Evolutionary conservation across 2,888 invertebrate genomes (phyloP), one percentile per base, ranked within the genome.

Genomic region (Zygothrica quintamaculata): DNA sequence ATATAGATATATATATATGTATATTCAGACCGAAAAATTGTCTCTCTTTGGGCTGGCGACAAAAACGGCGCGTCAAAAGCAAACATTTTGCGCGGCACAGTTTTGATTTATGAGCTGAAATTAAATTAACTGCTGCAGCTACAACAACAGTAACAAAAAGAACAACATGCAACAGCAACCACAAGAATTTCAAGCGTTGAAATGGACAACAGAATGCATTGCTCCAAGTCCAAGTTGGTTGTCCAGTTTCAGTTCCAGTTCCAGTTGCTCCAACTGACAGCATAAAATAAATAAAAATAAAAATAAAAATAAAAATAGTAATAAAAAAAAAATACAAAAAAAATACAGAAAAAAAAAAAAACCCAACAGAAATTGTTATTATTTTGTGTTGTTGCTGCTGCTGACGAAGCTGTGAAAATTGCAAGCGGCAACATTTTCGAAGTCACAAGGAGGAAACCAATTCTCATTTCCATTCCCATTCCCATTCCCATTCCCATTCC

Each of bases 101-200:
- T 81, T 88, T 88, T 87, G 86, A 87, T 88, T 88, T 87, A 87
- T 86, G 86, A 76, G 74, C 81, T 79, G 73, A 87, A 84, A 81
- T 85, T 74, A 85, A 88, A 87, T 80, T 84, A 85, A 88, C 85
- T 84, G 81, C 79, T 68, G 74, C 78, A 73, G 65, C 73, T 7
- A 40, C 74, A 67, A 51, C 73, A 55, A 13, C 39, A 57, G 16
- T 40, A 60, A 13, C 55, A 42, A 4, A 36, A 44, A n/a, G 44
- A 37, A n/a, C 29, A 47, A 12, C 48, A 52, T 9, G 31, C 39
- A 47, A 26, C 56, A 16, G 34, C 60, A 76, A 53, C 64, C 58
- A 48, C 55, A 81, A 82, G 86, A 80, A 80, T 86, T 80, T 79
- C 65, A 84, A 79, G 86, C 86, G 76, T 60, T 85, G 86, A 85